Percentiles rank a stretch among this genome's conserved stretches.
phyloP scores from a whole-genome alignment of 2,888 invertebrate species.

The Drosophila mettleri region DNA sequence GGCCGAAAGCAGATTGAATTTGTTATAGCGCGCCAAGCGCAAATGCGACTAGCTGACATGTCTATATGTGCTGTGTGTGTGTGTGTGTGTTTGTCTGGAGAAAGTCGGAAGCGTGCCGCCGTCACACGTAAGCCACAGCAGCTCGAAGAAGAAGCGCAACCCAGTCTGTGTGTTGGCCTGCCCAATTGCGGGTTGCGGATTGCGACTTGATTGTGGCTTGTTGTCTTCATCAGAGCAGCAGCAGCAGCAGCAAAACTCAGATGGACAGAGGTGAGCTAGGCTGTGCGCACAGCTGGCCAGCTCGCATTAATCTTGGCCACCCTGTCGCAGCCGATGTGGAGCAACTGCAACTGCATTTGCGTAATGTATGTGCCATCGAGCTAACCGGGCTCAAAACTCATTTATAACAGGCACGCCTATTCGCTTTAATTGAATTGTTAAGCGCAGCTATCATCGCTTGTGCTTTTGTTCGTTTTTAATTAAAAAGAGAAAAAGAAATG shows the following conservation, averaged over 20 bases:
- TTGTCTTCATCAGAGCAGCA: constrained; percentile 58
- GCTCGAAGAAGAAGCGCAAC: constrained; percentile 65
- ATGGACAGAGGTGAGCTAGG: neutral
- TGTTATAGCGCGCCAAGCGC: constrained; percentile 65
- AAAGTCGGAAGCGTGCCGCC: constrained; percentile 75
- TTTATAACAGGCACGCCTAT: constrained; percentile 52
- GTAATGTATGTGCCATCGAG: constrained; percentile 65
- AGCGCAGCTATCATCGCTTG: constrained; percentile 48
- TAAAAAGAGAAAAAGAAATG: constrained; percentile 40
- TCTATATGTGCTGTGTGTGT: constrained; percentile 12
- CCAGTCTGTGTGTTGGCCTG: constrained; percentile 29
- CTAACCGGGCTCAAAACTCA: constrained; percentile 39
- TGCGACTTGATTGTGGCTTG: constrained; percentile 23
- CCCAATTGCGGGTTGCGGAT: constrained; percentile 35
- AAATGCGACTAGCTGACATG: constrained; percentile 22
- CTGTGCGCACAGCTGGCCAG: constrained; percentile 29
- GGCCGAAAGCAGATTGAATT: constrained; percentile 72
- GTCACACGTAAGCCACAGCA: constrained; percentile 68
- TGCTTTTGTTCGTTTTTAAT: constrained; percentile 63
- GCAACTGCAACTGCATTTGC: constrained; percentile 60
- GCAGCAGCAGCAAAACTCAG: constrained; percentile 15
- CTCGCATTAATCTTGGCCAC: constrained; percentile 51
- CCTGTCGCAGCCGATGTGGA: constrained; percentile 56
- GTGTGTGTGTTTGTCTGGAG: constrained; percentile 59
- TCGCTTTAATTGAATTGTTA: constrained; percentile 63